Percentiles rank a stretch among this genome's conserved stretches.
Evolutionary conservation across 1,140 invertebrate genomes (phyloP).

Genomic region (Mamestra configurata): DNA sequence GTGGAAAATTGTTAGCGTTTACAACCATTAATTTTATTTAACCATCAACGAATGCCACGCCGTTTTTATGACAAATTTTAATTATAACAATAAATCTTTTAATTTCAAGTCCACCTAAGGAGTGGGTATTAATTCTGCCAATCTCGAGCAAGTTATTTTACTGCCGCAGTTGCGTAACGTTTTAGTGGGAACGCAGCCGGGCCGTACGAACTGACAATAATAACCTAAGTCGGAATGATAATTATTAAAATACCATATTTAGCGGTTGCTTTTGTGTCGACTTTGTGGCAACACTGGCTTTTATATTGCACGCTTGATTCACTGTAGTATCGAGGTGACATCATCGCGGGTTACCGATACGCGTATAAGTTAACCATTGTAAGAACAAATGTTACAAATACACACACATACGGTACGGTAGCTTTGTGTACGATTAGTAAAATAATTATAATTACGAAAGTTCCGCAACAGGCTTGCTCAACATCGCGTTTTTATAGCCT

Average conservation of each 20-base stretch:
- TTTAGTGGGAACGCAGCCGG: constrained; percentile 42
- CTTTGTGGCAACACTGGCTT: constrained; percentile 53
- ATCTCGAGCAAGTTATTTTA: constrained; percentile 42
- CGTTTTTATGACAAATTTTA: constrained; percentile 55
- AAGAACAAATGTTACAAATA: neutral
- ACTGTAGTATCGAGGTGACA: constrained; percentile 43
- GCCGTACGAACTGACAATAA: constrained; percentile 40
- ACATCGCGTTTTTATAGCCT: neutral
- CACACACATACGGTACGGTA: too few species aligned
- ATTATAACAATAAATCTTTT: constrained; percentile 54
- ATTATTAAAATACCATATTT: constrained; percentile 62
- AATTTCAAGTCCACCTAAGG: constrained; percentile 36
- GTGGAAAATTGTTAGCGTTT: constrained; percentile 63
- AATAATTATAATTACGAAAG: neutral
- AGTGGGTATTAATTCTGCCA: constrained; percentile 33
- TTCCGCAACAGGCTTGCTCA: neutral
- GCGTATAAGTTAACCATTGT: neutral
- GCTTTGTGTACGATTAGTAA: neutral
- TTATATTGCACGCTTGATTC: constrained; percentile 46
- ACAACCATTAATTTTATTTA: constrained; percentile 64
- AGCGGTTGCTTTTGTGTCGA: constrained; percentile 55
- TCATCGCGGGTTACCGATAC: constrained; percentile 42
- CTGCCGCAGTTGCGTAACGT: constrained; percentile 41
- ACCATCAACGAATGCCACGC: constrained; percentile 46
- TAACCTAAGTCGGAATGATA: constrained; percentile 56